A percentile compares a stretch with the other conserved stretches of the same genome.
Evolutionary conservation across 2,113 vertebrate species (phyloP).

Genomic region (Dolichotis patagonum): DNA sequence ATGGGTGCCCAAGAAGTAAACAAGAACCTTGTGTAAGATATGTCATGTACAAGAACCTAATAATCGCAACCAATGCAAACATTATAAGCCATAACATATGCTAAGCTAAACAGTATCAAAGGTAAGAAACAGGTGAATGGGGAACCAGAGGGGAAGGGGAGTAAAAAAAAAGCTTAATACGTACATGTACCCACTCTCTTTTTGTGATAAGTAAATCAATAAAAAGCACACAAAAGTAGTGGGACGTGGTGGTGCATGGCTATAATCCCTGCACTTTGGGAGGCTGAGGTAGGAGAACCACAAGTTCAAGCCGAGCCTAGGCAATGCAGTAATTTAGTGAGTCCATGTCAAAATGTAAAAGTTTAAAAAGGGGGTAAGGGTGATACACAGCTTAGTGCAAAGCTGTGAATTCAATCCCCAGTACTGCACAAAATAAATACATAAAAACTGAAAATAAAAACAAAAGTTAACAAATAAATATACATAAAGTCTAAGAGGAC

Average conservation of each 20-base stretch:
- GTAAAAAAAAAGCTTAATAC: background rate
- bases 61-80: background rate
- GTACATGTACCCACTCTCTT: background rate
- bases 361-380: background rate
- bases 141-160: background rate
- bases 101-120: background rate
- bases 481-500: background rate
- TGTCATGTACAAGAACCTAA: background rate
- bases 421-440: background rate
- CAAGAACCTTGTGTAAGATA: background rate
- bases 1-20: background rate
- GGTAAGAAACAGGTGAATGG: background rate
- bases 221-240: background rate
- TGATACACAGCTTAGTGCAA: background rate
- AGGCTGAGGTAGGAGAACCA: background rate
- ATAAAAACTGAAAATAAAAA: background rate
- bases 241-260: background rate
- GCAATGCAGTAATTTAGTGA: background rate
- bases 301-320: background rate
- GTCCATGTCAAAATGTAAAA: background rate
- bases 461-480: background rate
- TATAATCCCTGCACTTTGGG: background rate
- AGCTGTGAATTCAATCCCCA: background rate
- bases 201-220: constrained; percentile 21
- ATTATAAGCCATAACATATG: background rate